Base-by-base conservation (phyloP, 1,140 invertebrate genomes). In the Magallana gigas region DNA sequence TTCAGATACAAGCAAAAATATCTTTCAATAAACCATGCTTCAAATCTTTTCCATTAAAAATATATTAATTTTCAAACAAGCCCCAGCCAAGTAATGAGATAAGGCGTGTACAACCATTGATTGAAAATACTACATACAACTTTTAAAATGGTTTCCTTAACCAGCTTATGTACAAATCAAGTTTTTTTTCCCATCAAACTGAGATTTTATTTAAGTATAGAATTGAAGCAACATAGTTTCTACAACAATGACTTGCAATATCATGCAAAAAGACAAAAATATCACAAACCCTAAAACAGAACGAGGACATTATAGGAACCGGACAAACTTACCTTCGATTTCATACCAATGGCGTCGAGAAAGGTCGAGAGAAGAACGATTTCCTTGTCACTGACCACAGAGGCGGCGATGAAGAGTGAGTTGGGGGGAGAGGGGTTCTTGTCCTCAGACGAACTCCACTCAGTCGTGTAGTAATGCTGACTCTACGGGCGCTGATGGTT, bases 371-470 rank as follows among this genome's bases (percentile, higher is more conserved):
- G 60, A 76, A 48, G 36, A 48, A 48, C 9, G 2, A 5, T 29
- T 76, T 76, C 68, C 68, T 23, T 76, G 23, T 76, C 23, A 36
- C 23, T 76, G 68, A 76, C 68, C 68, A 76, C 68, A 76, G 23
- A 36, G 8, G 23, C 23, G 68, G 23, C 68, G 36, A 8, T 5
- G 68, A 12, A 76, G 23, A 9, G 68, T 29, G 68, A 76, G 12
- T 23, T 23, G 68, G 68, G 68, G 23, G 23, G 18, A 64, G 18
- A 29, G 23, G 23, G 18, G 18, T 64, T 14, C 14, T 76, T 76
- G 68, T 23, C 68, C 68, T 76, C 68, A 76, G 29, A 76, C 68
- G 68, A 76, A 76, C 68, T 76, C 36, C 68, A 11, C 68, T 29
- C 16, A 76, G 68, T 29, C 68, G 23, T 29, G 23, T 29, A 36